Evolutionary conservation across 2,888 invertebrate species (phyloP).

Genomic region (Amphiduros pacificus): DNA sequence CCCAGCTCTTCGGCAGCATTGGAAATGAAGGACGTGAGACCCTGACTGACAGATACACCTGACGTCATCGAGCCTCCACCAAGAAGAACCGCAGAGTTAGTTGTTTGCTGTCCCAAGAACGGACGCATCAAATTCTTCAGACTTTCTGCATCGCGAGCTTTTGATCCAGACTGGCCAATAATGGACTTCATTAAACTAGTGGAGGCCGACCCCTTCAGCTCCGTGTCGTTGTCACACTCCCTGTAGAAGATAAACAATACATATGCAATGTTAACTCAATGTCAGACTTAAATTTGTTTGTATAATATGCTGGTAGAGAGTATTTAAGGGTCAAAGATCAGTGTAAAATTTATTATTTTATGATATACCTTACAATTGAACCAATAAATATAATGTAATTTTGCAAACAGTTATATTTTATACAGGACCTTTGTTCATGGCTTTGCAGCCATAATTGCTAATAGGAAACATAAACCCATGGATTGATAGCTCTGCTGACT

Average conservation of each 20-base stretch:
- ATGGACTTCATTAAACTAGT: constrained; percentile 58
- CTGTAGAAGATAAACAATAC: constrained; percentile 42
- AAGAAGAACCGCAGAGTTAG: constrained; percentile 4
- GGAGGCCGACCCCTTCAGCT: constrained; percentile 55
- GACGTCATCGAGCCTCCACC: constrained; percentile 16
- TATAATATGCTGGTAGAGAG: too few relatives aligned
- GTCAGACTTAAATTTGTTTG: too few relatives aligned
- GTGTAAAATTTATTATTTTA: too few relatives aligned
- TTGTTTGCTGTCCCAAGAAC: background rate
- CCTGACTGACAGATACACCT: constrained; percentile 1
- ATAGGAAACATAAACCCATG: too few relatives aligned
- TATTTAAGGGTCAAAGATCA: too few relatives aligned
- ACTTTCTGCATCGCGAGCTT: background rate
- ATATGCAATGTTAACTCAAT: too few relatives aligned
- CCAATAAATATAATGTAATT: too few relatives aligned
- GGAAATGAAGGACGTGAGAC: background rate
- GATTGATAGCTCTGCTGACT: too few relatives aligned
- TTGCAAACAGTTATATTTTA: too few relatives aligned
- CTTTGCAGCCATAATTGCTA: too few relatives aligned
- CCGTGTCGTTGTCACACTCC: constrained; percentile 54
- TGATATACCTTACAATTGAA: too few relatives aligned
- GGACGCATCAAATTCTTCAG: background rate
- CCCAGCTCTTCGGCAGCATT: background rate
- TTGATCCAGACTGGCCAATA: constrained; percentile 32
- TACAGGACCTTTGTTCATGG: too few relatives aligned